Conservation (phyloP, 2,888 invertebrate species). For the Rhagonycha lutea region DNA sequence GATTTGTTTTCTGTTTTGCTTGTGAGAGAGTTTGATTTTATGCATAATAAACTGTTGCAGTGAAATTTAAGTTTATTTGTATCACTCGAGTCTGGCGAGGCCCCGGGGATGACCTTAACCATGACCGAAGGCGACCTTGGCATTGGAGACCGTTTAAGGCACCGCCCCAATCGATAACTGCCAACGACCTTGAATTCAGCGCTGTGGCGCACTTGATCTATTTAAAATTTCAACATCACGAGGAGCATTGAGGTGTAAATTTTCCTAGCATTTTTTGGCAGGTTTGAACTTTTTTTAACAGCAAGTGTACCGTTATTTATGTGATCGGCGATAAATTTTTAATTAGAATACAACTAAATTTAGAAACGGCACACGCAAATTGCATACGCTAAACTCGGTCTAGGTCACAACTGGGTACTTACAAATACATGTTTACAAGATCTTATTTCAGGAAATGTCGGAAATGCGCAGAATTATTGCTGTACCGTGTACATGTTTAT, state of each 20-base stretch:
- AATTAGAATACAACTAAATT: constrained; percentile 4
- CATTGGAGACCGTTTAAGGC: constrained; percentile 33
- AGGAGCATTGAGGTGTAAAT: background rate
- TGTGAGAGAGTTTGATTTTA: background rate
- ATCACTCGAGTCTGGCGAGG: constrained; percentile 4
- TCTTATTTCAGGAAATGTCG: constrained; percentile 24
- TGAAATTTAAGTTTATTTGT: background rate
- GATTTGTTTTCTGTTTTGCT: background rate
- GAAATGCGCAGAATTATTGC: constrained; percentile 19
- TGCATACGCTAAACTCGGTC: constrained; percentile 15
- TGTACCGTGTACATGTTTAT: constrained; percentile 12
- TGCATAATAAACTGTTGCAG: background rate
- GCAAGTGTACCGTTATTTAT: background rate
- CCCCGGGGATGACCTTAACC: constrained; percentile 40
- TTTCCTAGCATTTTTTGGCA: background rate
- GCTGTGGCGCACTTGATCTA: constrained; percentile 34
- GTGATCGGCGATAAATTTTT: background rate
- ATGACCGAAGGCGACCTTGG: constrained; percentile 41
- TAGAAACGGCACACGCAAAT: constrained; percentile 13
- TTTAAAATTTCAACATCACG: constrained; percentile 2
- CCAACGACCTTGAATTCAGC: constrained; percentile 43
- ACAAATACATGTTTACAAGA: constrained; percentile 5
- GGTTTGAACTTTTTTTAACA: background rate
- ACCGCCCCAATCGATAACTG: constrained; percentile 39
- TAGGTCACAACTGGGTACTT: constrained; percentile 14